These are phyloP conservation scores for Lacerta viridis DNA, from an alignment of 2,797 vertebrate genomes.

Conservation along the genomic window DNA sequence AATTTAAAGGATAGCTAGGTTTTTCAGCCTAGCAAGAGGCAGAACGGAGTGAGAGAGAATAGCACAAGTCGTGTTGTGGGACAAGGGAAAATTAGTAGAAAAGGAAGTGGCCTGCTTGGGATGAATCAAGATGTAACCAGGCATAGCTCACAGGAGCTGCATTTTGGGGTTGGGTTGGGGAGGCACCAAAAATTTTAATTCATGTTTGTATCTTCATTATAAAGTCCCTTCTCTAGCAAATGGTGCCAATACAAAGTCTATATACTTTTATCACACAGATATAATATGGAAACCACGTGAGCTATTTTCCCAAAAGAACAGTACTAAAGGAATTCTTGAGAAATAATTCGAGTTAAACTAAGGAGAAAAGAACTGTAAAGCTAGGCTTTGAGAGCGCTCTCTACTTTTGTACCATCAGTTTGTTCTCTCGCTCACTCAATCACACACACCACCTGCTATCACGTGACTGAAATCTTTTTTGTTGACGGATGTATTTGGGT, in stretches of 20 bases:
- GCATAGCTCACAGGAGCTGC: not conserved
- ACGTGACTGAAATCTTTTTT: not conserved
- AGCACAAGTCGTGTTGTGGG: not conserved
- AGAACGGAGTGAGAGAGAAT: not conserved
- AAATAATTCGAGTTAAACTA: conserved; percentile 4
- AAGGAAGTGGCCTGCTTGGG: not conserved
- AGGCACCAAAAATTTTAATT: not conserved
- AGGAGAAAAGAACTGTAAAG: not conserved
- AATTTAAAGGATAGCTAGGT: conserved; percentile 19
- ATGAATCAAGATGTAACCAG: not conserved
- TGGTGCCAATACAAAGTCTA: not conserved
- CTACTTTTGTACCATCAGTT: not conserved
- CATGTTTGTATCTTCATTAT: not conserved
- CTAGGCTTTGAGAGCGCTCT: not conserved
- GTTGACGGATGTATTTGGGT: not conserved
- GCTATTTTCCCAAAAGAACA: not conserved
- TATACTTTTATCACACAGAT: conserved; percentile 15
- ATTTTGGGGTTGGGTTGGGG: not conserved
- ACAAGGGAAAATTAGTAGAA: conserved; percentile 16
- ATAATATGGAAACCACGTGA: not conserved
- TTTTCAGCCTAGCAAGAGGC: conserved; percentile 34
- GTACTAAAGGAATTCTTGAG: not conserved
- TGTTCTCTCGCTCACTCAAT: too few species aligned
- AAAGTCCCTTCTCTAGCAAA: conserved; percentile 27
- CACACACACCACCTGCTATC: not conserved